Evolutionary conservation across 2,888 invertebrate species (phyloP).

Genomic region (Hanleya hanleyi): DNA sequence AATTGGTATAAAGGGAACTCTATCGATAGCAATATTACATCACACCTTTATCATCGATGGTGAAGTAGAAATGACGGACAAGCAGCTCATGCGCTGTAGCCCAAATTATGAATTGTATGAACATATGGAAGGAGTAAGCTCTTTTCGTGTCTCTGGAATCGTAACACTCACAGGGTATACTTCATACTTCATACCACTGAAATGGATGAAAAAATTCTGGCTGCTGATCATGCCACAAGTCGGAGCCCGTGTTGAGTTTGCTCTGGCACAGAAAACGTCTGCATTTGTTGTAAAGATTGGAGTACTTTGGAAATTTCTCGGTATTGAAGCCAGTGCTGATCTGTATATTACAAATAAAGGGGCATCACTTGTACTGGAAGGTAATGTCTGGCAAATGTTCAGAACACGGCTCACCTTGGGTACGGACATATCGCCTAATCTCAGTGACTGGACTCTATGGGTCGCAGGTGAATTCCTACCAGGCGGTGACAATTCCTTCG

Average conservation of each 20-base stretch:
- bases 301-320: background rate
- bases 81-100: background rate
- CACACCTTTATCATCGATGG: background rate
- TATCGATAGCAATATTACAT: background rate
- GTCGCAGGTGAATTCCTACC: constrained; percentile 1
- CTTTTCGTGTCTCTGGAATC: background rate
- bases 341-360: background rate
- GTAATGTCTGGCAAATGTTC: background rate
- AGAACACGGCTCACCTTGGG: background rate
- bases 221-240: background rate
- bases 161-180: background rate
- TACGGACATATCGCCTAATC: background rate
- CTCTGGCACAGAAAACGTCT: background rate
- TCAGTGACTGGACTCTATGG: background rate
- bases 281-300: background rate
- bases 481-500: background rate
- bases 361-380: background rate
- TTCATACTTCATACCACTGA: background rate
- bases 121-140: background rate
- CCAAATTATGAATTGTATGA: background rate
- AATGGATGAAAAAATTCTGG: background rate
- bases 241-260: background rate
- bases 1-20: background rate
- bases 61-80: background rate
- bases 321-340: background rate